phyloP scores from a whole-genome alignment of 2,113 vertebrate genomes.

The Amblyornis subalaris region DNA sequence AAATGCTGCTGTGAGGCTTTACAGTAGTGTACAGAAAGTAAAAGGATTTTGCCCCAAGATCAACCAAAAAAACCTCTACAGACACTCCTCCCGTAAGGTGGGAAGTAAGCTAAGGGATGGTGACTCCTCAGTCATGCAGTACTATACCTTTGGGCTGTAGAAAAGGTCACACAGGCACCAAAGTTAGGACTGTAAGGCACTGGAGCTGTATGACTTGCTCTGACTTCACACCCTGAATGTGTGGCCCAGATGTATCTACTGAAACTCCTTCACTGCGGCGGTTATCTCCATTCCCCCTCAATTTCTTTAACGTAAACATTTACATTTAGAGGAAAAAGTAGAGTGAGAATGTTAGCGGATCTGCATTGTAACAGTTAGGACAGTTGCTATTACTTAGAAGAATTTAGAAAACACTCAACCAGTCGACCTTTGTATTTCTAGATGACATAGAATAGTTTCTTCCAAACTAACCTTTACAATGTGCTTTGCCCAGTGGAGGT shows the following conservation, averaged over 20 bases:
- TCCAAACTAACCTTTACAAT: not conserved
- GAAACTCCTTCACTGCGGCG: not conserved
- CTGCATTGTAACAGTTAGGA: not conserved
- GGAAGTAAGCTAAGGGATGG: not conserved
- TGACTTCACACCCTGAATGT: not conserved
- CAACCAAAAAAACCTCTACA: accelerated
- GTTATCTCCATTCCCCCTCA: not conserved
- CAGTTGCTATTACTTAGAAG: not conserved
- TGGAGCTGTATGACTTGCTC: not conserved
- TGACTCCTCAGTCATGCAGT: not conserved
- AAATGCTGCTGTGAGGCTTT: not conserved
- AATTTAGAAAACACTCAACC: not conserved
- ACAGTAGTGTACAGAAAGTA: not conserved
- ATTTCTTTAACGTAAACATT: not conserved
- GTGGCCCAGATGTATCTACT: not conserved
- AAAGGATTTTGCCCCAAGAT: not conserved
- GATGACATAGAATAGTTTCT: not conserved
- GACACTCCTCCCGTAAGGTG: not conserved
- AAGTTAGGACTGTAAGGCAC: not conserved
- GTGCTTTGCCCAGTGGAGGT: not conserved
- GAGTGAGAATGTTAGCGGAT: not conserved
- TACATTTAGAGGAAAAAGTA: not conserved
- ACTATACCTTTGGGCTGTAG: not conserved
- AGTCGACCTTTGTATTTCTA: not conserved
- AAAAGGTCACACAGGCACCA: not conserved